Evolutionary conservation across 2,113 vertebrate genomes (phyloP).

Genomic region (Penelope pileata): DNA sequence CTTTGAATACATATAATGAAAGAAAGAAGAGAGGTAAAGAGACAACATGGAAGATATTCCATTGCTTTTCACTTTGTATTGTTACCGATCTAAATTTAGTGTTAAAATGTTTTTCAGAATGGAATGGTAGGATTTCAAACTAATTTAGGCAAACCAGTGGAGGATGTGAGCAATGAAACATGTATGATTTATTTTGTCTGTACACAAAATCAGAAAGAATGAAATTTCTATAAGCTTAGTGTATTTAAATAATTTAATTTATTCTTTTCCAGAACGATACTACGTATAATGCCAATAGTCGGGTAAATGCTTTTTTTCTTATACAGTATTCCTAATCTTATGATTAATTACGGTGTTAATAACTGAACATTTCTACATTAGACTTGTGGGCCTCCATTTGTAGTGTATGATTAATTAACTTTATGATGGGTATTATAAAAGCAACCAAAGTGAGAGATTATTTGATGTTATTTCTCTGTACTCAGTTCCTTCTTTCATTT

Average conservation of each 20-base stretch:
- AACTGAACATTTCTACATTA: neutral
- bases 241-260: neutral
- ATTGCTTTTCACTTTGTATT: neutral
- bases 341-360: neutral
- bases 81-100: neutral
- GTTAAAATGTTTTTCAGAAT: neutral
- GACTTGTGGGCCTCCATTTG: neutral
- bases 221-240: neutral
- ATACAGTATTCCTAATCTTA: neutral
- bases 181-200: neutral
- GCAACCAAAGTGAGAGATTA: neutral
- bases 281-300: slow-evolving; percentile 25
- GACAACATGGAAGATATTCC: neutral
- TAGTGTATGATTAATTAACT: neutral
- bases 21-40: neutral
- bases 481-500: neutral
- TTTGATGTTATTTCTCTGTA: neutral
- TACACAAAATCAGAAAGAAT: neutral
- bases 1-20: neutral
- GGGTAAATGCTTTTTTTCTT: slow-evolving; percentile 12
- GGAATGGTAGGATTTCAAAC: neutral
- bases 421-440: neutral
- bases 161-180: neutral
- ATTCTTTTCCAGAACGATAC: slow-evolving; percentile 40
- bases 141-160: neutral